Conservation (phyloP, 2,113 vertebrate genomes). For the Petroica traversi region DNA sequence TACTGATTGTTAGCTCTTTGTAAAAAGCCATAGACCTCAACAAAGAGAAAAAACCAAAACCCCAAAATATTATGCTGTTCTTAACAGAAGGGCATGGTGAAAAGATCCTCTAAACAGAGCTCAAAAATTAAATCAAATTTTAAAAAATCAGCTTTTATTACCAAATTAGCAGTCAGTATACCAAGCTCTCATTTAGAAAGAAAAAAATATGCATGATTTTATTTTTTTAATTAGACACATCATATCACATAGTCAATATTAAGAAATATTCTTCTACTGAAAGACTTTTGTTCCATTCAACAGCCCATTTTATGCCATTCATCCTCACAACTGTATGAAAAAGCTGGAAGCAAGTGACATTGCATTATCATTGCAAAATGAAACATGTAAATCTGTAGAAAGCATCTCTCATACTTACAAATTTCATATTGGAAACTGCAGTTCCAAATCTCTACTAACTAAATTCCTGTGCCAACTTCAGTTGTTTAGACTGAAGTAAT, state of each 20-base stretch:
- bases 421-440: not conserved
- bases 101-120: not conserved
- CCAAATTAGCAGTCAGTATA: not conserved
- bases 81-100: not conserved
- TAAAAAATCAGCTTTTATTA: not conserved
- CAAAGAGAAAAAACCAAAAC: not conserved
- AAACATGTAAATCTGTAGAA: not conserved
- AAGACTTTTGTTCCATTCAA: not conserved
- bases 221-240: not conserved
- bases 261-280: not conserved
- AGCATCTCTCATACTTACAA: not conserved
- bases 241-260: not conserved
- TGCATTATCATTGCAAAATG: not conserved
- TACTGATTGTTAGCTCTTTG: not conserved
- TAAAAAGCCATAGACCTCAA: not conserved
- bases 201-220: rapidly evolving
- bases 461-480: not conserved
- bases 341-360: not conserved
- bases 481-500: not conserved
- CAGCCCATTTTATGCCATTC: not conserved
- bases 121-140: not conserved
- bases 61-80: not conserved
- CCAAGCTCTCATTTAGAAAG: not conserved
- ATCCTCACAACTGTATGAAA: not conserved
- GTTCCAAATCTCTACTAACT: not conserved